Base-by-base conservation (phyloP, 2,888 invertebrate genomes). In the Melinaea menophilus region DNA sequence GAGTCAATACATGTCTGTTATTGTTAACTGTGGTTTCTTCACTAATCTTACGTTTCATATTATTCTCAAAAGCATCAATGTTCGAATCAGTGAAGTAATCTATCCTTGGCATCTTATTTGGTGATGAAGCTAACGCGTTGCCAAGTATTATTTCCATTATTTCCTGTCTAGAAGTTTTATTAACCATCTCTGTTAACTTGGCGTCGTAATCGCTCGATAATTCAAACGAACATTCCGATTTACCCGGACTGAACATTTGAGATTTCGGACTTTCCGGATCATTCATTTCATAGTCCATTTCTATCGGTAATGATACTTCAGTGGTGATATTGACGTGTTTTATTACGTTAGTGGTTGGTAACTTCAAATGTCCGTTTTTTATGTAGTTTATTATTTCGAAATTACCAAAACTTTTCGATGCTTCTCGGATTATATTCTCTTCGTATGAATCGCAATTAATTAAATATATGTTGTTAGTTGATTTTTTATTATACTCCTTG, bases 141-240 rank as follows among this genome's bases (percentile, higher is more conserved):
- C 91, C 91, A 22, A 91, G 81, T 69, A 91, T 91, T 12, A 91
- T 91, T 62, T 91, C 90, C 88, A 91, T 85, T 3, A 91, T 88
- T 76, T 91, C 82, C 72, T 88, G 84, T 11, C 88, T 74, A 0
- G 91, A 90, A 22, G 90, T 86, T 56, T 83, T 88, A 31, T 84
- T 87, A 0, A 91, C 85, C 84, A 86, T 88, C 60, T 91, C 89
- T 71, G 89, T 81, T 62, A 91, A 78, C 73, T 84, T 88, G 2
- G 86, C 80, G 72, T 88, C 85, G 61, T 90, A 90, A 75, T 91
- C 90, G 62, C 81, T 87, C 0, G 84, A 83, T 1, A 90, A 58
- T 59, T 90, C 90, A 41, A 90, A 89, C 0, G 90, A 90, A 62
- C 88, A 89, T 70, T 90, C 90, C 0, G 90, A 90, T 77, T 88